Conservation (phyloP, 2,113 vertebrate species). For the Cavia aperea region DNA sequence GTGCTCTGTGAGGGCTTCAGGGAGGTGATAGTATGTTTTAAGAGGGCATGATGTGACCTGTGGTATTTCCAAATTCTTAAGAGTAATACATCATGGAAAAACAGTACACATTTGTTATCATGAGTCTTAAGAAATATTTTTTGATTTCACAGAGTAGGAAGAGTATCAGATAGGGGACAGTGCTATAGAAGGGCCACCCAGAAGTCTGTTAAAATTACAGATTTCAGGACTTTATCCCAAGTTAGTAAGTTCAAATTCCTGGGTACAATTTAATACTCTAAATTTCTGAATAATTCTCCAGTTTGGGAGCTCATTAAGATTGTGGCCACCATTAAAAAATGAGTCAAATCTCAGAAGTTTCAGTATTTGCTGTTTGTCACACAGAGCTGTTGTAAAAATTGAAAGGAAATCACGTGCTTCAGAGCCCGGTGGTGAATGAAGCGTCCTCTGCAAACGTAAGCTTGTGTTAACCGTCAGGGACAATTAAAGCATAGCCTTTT, state of each 20-base stretch:
- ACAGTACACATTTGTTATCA: background rate
- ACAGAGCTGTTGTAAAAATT: background rate
- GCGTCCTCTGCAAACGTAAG: background rate
- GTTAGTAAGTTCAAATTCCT: background rate
- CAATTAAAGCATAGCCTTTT: background rate
- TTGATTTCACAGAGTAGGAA: conserved; percentile 21
- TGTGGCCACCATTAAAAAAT: background rate
- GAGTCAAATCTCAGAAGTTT: background rate
- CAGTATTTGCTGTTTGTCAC: background rate
- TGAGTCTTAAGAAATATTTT: conserved; percentile 38
- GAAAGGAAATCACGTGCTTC: background rate
- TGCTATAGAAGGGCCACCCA: background rate
- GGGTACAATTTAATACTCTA: background rate
- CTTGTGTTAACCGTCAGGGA: background rate
- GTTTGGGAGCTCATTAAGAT: conserved; percentile 29
- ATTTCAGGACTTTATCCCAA: background rate
- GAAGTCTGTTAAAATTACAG: background rate
- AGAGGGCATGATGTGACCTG: conserved; percentile 19
- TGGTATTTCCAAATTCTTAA: conserved; percentile 42
- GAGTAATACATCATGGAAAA: conserved; percentile 36
- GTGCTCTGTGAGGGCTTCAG: background rate
- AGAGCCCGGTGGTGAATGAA: background rate
- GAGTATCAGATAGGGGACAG: background rate
- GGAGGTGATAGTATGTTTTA: conserved; percentile 7
- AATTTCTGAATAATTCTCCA: background rate